These are phyloP conservation scores for Enchytraeus crypticus DNA, from an alignment of 2,888 invertebrate genomes.

Conservation along the genomic window DNA sequence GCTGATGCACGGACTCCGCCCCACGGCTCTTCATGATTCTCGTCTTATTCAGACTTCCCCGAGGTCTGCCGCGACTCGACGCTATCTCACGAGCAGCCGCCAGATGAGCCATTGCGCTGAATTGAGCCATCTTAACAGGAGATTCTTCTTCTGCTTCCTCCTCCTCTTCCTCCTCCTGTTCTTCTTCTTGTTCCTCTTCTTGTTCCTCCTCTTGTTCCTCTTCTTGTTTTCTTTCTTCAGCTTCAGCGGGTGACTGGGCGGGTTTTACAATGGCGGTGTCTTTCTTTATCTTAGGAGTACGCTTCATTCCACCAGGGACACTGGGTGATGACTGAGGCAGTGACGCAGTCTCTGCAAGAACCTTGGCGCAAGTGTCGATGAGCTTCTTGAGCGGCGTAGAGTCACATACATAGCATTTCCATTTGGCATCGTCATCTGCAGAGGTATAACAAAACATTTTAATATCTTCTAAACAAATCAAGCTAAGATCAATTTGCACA, in stretches of 20 bases:
- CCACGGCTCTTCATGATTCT: neutral
- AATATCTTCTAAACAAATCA: too few relatives aligned
- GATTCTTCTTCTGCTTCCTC: too few relatives aligned
- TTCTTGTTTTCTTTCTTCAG: neutral
- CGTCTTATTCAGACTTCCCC: neutral
- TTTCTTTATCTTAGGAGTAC: neutral
- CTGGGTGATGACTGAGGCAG: neutral
- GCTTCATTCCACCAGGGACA: neutral
- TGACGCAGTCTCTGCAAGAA: conserved; percentile 6
- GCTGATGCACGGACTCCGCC: neutral
- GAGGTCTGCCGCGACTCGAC: neutral
- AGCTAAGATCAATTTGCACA: too few relatives aligned
- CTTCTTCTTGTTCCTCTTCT: too few relatives aligned
- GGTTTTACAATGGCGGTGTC: too few relatives aligned
- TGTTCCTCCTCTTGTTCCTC: neutral
- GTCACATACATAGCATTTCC: conserved; percentile 53
- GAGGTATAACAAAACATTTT: conserved; percentile 2
- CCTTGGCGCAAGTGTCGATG: conserved; percentile 40
- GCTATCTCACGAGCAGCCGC: neutral
- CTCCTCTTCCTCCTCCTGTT: too few relatives aligned
- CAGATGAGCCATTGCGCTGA: too few relatives aligned
- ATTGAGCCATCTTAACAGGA: too few relatives aligned
- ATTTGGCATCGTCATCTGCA: conserved; percentile 39
- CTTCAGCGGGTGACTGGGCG: neutral
- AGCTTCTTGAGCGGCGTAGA: conserved; percentile 47